Conservation (phyloP, 2,797 vertebrate species). For the Pangasius djambal region DNA sequence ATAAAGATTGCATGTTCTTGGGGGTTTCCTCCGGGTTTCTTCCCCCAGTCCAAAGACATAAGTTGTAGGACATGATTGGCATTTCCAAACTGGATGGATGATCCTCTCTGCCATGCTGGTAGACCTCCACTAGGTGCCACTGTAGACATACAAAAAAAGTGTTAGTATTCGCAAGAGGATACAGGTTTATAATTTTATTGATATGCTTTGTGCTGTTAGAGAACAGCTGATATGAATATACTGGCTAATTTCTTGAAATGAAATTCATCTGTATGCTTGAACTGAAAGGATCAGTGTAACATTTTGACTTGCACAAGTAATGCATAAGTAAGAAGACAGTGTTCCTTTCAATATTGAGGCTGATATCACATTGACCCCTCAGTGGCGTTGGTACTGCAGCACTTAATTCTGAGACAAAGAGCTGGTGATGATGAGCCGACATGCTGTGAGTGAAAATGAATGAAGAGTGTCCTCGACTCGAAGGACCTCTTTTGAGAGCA, state of each 20-base stretch:
- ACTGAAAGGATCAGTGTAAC: not conserved
- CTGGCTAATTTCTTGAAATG: not conserved
- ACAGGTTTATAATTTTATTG: not conserved
- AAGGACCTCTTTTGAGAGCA: not conserved
- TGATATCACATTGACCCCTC: not conserved
- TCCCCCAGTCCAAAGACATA: no score
- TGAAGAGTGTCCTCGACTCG: not conserved
- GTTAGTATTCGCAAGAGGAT: not conserved
- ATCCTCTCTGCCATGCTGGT: not conserved
- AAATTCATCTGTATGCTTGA: not conserved
- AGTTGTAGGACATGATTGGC: no score
- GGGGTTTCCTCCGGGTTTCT: no score
- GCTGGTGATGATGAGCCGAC: not conserved
- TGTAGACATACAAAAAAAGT: not conserved
- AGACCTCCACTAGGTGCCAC: not conserved
- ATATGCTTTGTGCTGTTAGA: not conserved
- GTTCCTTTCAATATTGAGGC: not conserved
- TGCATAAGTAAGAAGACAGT: not conserved
- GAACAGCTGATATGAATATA: not conserved
- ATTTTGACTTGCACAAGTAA: not conserved
- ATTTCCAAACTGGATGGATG: not conserved
- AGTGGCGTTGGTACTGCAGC: not conserved
- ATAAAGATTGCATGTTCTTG: not conserved
- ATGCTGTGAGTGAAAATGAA: slow-evolving; percentile 21
- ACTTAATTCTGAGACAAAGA: slow-evolving; percentile 11